A percentile compares a stretch with the other conserved stretches of the same genome.
phyloP scores from a whole-genome alignment of 1,140 invertebrate species.

The Helicoverpa zea region DNA sequence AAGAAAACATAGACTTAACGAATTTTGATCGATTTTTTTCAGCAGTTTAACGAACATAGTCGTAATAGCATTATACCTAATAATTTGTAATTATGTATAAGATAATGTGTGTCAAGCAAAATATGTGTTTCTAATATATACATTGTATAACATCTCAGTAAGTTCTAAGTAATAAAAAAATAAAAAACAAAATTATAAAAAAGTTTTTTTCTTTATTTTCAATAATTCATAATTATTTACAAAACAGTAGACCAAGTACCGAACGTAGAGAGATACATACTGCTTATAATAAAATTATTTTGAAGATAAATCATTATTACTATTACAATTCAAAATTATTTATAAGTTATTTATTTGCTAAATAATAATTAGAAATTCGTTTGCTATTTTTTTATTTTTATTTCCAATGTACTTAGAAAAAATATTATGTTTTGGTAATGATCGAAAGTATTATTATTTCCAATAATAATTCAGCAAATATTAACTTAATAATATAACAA shows the following conservation, averaged over 20 bases:
- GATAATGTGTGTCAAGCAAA: too few relatives aligned
- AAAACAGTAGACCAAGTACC: constrained; percentile 43
- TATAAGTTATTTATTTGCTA: background rate
- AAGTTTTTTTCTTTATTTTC: constrained; percentile 13
- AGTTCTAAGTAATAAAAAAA: background rate
- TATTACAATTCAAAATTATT: background rate
- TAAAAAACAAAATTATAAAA: constrained; percentile 1
- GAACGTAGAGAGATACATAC: constrained; percentile 27
- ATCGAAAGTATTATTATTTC: background rate
- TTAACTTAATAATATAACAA: background rate
- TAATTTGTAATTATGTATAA: too few relatives aligned
- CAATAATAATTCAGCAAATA: background rate
- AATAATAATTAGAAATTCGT: background rate
- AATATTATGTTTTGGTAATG: background rate
- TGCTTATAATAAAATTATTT: constrained; percentile 5
- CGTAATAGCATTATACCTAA: too few relatives aligned
- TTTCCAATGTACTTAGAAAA: background rate
- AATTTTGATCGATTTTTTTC: too few relatives aligned
- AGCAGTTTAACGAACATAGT: too few relatives aligned
- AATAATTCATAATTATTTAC: constrained; percentile 36
- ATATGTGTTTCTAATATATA: too few relatives aligned
- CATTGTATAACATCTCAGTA: too few relatives aligned
- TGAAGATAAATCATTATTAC: background rate
- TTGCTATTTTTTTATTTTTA: background rate
- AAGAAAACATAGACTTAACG: too few relatives aligned